These are phyloP conservation scores for Pollenia labialis DNA, from an alignment of 2,888 invertebrate species.

Conservation along the genomic window DNA sequence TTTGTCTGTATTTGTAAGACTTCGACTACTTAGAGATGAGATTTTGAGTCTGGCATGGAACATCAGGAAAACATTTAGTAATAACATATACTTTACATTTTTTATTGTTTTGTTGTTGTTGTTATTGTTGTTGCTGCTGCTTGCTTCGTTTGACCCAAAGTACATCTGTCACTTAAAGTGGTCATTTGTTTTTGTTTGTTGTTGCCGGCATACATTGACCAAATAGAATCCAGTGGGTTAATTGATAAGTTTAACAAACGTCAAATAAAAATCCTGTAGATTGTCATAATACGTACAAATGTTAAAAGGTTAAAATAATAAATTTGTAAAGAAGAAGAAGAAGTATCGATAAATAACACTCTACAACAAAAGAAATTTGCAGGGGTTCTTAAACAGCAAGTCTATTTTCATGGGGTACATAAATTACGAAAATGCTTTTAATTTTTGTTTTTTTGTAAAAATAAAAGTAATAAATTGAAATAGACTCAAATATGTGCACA, in stretches of 20 bases:
- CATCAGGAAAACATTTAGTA: conserved; percentile 45
- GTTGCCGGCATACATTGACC: conserved; percentile 16
- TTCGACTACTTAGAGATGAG: conserved; percentile 40
- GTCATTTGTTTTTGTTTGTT: conserved; percentile 79
- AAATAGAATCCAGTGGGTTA: conserved; percentile 42
- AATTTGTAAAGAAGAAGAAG: not conserved
- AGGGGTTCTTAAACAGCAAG: not conserved
- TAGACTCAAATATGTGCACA: too few species aligned
- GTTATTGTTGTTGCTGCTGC: conserved; percentile 34
- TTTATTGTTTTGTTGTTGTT: conserved; percentile 35
- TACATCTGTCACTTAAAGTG: conserved; percentile 82
- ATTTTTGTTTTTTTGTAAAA: too few species aligned
- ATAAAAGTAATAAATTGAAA: too few species aligned
- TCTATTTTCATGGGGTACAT: too few species aligned
- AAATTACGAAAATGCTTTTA: too few species aligned
- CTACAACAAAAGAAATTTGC: not conserved
- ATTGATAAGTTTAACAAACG: conserved; percentile 35
- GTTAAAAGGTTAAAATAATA: conserved; percentile 7
- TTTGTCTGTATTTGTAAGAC: conserved; percentile 38
- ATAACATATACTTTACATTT: conserved; percentile 52
- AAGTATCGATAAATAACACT: too few species aligned
- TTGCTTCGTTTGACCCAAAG: conserved; percentile 66
- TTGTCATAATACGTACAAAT: not conserved
- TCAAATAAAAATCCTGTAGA: not conserved
- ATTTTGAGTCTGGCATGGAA: conserved; percentile 50